These are phyloP conservation scores for Xiphorhynchus elegans DNA, from an alignment of 2,113 vertebrate species.

Conservation along the genomic window DNA sequence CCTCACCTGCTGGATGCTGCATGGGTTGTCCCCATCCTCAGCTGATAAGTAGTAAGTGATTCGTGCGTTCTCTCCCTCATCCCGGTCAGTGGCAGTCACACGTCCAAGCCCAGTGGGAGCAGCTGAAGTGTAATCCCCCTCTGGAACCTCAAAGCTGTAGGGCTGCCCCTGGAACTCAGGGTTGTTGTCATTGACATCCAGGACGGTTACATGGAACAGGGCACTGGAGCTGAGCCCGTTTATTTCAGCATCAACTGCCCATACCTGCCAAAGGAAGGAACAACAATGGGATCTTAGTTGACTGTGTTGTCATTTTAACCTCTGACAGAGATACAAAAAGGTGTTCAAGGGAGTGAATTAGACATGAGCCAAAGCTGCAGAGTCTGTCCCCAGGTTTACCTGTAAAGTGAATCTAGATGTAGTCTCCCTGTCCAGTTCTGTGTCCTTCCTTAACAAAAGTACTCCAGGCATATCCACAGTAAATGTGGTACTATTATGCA, in stretches of 20 bases:
- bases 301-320: neutral
- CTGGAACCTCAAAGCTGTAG: constrained; percentile 37
- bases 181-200: constrained; percentile 83
- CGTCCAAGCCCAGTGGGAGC: constrained; percentile 14
- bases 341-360: neutral
- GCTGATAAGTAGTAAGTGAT: constrained; percentile 62
- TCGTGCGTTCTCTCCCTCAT: constrained; percentile 73
- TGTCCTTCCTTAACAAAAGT: constrained; percentile 70
- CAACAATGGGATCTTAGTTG: neutral
- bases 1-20: constrained; percentile 72
- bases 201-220: constrained; percentile 73
- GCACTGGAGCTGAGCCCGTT: constrained; percentile 74
- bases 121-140: constrained; percentile 60
- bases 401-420: constrained; percentile 67
- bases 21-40: constrained; percentile 58
- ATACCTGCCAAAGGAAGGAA: constrained; percentile 66
- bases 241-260: constrained; percentile 71
- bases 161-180: constrained; percentile 76
- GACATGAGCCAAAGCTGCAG: neutral
- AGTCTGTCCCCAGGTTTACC: constrained; percentile 54
- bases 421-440: constrained; percentile 79
- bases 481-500: constrained; percentile 66
- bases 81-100: constrained; percentile 69
- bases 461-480: constrained; percentile 72
- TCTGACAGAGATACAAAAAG: neutral